Evolutionary conservation across 2,797 vertebrate species (phyloP), one percentile per base, ranked within the genome.

Genomic region (Aphelocoma californica): DNA sequence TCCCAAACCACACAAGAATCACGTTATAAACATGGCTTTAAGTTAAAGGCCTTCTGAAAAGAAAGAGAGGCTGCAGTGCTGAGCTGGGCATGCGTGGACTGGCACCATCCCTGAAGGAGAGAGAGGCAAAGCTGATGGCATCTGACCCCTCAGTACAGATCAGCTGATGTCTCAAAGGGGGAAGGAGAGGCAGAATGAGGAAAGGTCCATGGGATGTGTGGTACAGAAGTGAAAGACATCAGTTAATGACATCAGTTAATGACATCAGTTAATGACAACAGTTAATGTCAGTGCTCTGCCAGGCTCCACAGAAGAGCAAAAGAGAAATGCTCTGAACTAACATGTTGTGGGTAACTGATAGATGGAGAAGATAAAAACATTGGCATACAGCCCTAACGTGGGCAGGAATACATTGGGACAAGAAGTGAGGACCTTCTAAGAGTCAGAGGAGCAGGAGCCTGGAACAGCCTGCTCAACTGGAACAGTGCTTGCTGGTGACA

Each of bases 21-120:
- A 13, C 18, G 20, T 61, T 36, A 47, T 26, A 81, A 90, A 81
- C 8, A 6, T 24, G 36, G 14, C 12, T 90, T 79, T 65, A 93
- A 86, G 48, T 64, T 18, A 42, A 77, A 80, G 36, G 19, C 53
- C 18, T 57, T 65, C 45, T 81, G 80, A 72, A 83, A 69, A 47
- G 28, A 77, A 78, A 57, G 70, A 60, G 80, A 61, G 54, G 53
- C 80, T 93, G 65, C 57, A 61, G 61, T 9, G 50, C 53, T 48
- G 78, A 50, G 66, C 45, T 25, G 38, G 69, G 32, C 20, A 31
- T 0, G 0, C 50, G 50, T 14, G 2, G 54, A 14, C n/a, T n/a
- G 45, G 34, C 48, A 75, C 28, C 9, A 32, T 23, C 47, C 45
- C 65, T 6, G 10, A 26, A 40, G 72, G 29, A 74, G 32, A 47